Base-by-base conservation (phyloP, 2,113 vertebrate species). In the Lagopus leucura region DNA sequence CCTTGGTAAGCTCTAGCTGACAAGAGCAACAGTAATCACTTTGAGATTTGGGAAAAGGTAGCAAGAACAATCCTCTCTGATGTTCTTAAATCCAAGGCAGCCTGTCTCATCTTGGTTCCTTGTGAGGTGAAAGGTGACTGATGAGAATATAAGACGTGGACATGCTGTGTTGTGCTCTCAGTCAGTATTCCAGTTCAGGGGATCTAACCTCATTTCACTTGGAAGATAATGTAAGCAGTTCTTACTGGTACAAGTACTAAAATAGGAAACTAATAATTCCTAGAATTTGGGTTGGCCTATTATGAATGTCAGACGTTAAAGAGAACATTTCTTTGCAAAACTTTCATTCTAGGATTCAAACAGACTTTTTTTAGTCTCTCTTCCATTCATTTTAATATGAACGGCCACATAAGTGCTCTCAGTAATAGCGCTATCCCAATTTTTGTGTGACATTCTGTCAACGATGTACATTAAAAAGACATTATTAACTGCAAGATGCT, bases 241-340 rank as follows among this genome's bases (percentile, higher is more conserved):
- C 85, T 87, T 88, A 63, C 81, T 94, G 84, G 60, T 91, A 70
- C 0, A 13, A 91, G 43, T 57, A 60, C 88, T 93, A 84, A 95
- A 97, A 95, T 80, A 97, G 91, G 90, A 96, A 96, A 86, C 54
- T 54, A 94, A 55, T 95, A 94, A 94, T 90, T 93, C 75, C 85
- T 81, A 90, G 88, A 94, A 74, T 95, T 89, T 93, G 48, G 25
- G 65, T 48, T 92, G 90, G 67, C 72, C 73, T 81, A 38, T 92
- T 93, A 82, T 48, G 54, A 84, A 85, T 78, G 76, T 89, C 92
- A 94, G 75, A 88, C 32, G 38, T 66, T 91, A 86, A 87, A 90
- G 64, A 78, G 91, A 93, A 77, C 61, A 65, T 63, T 43, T 75
- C 75, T 93, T 79, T 8, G 2, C 89, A 94, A 91, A 94, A 92